A percentile compares a stretch with the other conserved stretches of the same genome.
Evolutionary conservation across 2,888 invertebrate genomes (phyloP).

Genomic region (Sesamia inferens): DNA sequence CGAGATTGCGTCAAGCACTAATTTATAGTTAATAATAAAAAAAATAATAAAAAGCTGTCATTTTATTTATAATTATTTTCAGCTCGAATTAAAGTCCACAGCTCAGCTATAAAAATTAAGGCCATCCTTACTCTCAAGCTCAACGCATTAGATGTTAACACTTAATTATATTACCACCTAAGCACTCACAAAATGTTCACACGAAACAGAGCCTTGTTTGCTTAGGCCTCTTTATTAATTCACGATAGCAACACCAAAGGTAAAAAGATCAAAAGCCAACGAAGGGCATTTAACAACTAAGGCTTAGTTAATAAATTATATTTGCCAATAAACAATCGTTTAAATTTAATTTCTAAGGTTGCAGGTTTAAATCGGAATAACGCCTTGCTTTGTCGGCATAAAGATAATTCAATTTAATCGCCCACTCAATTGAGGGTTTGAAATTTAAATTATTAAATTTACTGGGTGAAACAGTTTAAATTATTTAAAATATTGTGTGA

Average conservation of each 20-base stretch:
- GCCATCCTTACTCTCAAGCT: slow-evolving; percentile 15
- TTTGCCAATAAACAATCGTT: slow-evolving; percentile 58
- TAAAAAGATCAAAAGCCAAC: slow-evolving; percentile 57
- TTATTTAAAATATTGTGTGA: not conserved
- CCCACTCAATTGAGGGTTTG: not conserved
- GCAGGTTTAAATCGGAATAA: slow-evolving; percentile 35
- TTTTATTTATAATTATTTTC: not conserved
- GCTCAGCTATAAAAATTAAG: not conserved
- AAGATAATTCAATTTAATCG: slow-evolving; percentile 32
- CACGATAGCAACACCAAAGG: slow-evolving; percentile 52
- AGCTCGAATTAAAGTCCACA: not conserved
- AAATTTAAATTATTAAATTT: slow-evolving; percentile 12
- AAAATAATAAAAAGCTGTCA: no score
- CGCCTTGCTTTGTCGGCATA: slow-evolving; percentile 18
- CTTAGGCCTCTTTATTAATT: slow-evolving; percentile 52
- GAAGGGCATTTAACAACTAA: slow-evolving; percentile 47
- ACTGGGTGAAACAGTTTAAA: not conserved
- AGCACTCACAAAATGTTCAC: slow-evolving; percentile 32
- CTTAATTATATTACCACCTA: slow-evolving; percentile 25
- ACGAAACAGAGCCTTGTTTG: slow-evolving; percentile 42
- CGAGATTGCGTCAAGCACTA: no score
- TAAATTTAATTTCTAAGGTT: slow-evolving; percentile 60
- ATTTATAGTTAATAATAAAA: not conserved
- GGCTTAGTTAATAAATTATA: slow-evolving; percentile 63
- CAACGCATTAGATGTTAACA: slow-evolving; percentile 29